phyloP scores from a whole-genome alignment of 2,113 vertebrate species.

The Colossoma macropomum region DNA sequence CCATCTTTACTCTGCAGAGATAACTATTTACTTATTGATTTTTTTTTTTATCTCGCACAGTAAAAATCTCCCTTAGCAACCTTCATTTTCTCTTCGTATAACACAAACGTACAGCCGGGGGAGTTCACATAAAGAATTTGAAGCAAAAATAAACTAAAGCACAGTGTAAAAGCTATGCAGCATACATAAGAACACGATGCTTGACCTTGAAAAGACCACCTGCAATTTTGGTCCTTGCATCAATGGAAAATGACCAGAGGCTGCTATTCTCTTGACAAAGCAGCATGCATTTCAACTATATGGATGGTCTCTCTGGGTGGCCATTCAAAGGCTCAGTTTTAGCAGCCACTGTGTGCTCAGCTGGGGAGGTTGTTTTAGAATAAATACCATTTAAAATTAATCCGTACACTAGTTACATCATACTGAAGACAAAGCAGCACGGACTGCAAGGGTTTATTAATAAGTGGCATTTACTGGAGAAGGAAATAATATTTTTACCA shows the following conservation, averaged over 20 bases:
- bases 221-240: not conserved
- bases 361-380: not conserved
- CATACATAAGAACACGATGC: not conserved
- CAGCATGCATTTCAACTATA: not conserved
- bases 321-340: not conserved
- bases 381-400: not conserved
- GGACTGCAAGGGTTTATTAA: not conserved
- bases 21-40: constrained; percentile 24
- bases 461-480: not conserved
- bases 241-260: constrained; percentile 10
- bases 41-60: not conserved
- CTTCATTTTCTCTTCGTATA: not conserved
- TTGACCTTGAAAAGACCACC: not conserved
- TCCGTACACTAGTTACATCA: not conserved
- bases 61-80: constrained; percentile 12
- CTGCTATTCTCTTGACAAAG: not conserved
- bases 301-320: constrained; percentile 17
- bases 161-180: not conserved
- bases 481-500: no score
- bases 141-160: not conserved
- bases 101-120: not conserved
- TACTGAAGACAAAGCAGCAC: not conserved
- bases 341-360: not conserved
- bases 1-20: not conserved
- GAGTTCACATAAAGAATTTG: not conserved